Conservation (phyloP, 2,888 invertebrate genomes). For the Pterostichus madidus region DNA sequence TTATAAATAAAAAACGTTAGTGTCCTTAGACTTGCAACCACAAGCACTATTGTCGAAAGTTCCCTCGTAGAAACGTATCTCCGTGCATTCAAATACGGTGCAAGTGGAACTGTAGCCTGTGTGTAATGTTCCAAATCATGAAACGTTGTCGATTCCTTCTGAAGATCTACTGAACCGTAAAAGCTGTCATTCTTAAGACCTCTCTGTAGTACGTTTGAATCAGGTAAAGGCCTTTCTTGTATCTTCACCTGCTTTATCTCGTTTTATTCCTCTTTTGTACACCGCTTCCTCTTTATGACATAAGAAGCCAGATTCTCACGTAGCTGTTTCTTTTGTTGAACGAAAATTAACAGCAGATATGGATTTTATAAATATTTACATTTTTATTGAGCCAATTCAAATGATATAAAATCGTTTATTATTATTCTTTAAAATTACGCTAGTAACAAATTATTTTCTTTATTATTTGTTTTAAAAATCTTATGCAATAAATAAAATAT, state of each 20-base stretch:
- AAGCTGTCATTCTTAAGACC: constrained; percentile 64
- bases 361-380: constrained; percentile 61
- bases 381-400: constrained; percentile 32
- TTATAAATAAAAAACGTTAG: constrained; percentile 36
- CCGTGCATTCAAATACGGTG: constrained; percentile 14
- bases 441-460: no score
- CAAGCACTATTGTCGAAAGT: constrained; percentile 10
- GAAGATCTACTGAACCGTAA: constrained; percentile 62
- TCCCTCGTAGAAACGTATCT: constrained; percentile 1
- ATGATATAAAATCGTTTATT: no score
- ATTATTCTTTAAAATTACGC: no score
- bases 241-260: constrained; percentile 43
- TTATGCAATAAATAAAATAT: no score
- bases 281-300: constrained; percentile 34
- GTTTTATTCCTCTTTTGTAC: constrained; percentile 14
- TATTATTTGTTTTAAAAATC: no score
- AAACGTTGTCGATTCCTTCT: constrained; percentile 59
- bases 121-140: constrained; percentile 56
- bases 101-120: constrained; percentile 31
- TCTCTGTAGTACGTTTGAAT: constrained; percentile 60
- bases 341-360: constrained; percentile 60
- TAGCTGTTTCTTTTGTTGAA: constrained; percentile 56
- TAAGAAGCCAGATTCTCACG: constrained; percentile 55
- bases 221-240: constrained; percentile 58
- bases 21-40: not conserved